Percentiles rank a stretch among this genome's conserved stretches.
Evolutionary conservation across 2,888 invertebrate species (phyloP).

Genomic region (Philonicus albiceps): DNA sequence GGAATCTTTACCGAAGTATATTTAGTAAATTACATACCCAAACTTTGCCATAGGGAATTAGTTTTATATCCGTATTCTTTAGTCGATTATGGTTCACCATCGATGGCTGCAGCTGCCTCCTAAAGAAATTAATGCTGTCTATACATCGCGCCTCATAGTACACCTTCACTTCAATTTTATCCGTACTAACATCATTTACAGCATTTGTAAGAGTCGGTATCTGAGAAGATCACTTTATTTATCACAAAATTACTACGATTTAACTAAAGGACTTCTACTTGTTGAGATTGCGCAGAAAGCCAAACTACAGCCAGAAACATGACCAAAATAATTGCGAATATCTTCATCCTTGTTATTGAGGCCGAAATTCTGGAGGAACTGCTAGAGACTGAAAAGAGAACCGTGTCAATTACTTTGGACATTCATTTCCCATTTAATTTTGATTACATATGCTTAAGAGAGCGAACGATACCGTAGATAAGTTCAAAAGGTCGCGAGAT

Average conservation of each 20-base stretch:
- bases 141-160: constrained; percentile 61
- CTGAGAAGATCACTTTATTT: not conserved
- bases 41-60: constrained; percentile 62
- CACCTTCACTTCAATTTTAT: constrained; percentile 55
- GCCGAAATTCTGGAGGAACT: not conserved
- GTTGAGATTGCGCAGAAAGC: not conserved
- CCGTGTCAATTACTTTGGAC: constrained; percentile 17
- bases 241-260: not conserved
- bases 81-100: constrained; percentile 54
- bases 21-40: not conserved
- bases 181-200: not conserved
- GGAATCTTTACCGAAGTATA: not conserved
- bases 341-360: not conserved
- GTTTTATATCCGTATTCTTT: constrained; percentile 54
- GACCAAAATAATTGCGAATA: not conserved
- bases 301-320: not conserved
- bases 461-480: not conserved
- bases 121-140: constrained; percentile 58
- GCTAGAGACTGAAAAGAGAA: not conserved
- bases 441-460: not conserved
- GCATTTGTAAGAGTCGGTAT: not conserved
- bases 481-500: constrained; percentile 16
- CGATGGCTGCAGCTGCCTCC: constrained; percentile 54
- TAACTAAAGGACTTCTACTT: not conserved
- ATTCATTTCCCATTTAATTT: constrained; percentile 1